Base-by-base conservation (phyloP, 2,797 vertebrate species). In the Bradypus variegatus region DNA sequence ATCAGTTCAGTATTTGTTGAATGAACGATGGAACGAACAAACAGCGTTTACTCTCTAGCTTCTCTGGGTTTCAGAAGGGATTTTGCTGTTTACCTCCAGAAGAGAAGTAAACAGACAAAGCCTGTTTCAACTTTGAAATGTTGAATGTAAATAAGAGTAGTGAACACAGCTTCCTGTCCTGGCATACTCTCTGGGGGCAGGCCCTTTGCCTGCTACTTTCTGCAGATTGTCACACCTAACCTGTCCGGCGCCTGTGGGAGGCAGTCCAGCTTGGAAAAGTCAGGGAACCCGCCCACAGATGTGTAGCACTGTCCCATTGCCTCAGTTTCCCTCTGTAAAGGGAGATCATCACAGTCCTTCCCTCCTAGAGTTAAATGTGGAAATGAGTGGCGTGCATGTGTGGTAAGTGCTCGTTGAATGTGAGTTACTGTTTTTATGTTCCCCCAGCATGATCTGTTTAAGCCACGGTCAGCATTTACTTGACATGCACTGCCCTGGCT, bases 341-440 rank as follows among this genome's bases (percentile, higher is more conserved):
- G 13, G 11, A 21, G 31, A 29, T 3, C 5, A 5, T 16, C 7
- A 19, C 21, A 15, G 6, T 12, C 36, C 48, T 27, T 18, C 4
- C 12, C 8, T 48, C n/a, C 9, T 29, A 6, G 60, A 29, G 27
- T 19, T 41, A 25, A 36, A 19, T 0, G 16, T 0, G 1, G 15
- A 23, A 2, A 6, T 2, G 12, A 53, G 58, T 15, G 6, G 41
- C 0, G 8, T 6, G 18, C 1, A 8, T 21, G 58, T 1, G 21
- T 11, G 0, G 29, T 18, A 31, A 18, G 18, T 3, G 12, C 38
- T 65, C 25, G 1, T 6, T 1, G 33, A 21, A 3, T 1, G 36
- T 25, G 4, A 5, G 31, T 36, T 25, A 3, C 11, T n/a, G 2
- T n/a, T 31, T 18, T 4, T 4, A 6, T 1, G 9, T 31, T 15